Conservation (phyloP, 23 tunicate genomes). For the Corella eumyota region DNA sequence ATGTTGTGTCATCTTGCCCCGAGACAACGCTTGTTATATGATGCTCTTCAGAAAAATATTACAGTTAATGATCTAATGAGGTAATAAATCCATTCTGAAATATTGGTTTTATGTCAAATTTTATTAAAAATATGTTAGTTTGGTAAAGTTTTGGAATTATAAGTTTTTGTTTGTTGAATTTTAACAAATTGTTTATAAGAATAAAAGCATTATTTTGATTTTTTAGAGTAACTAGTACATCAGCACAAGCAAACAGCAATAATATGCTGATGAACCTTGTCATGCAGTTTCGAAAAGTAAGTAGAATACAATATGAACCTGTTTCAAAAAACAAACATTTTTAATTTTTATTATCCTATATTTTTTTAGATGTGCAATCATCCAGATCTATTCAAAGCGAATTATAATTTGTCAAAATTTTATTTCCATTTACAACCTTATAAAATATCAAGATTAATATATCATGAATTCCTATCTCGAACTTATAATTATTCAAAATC, state of each 20-base stretch:
- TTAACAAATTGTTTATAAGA: too few species aligned
- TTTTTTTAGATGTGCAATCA: constrained; percentile 38
- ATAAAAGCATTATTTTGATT: too few species aligned
- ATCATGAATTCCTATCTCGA: constrained; percentile 9
- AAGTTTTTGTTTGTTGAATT: too few species aligned
- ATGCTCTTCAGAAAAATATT: constrained; percentile 49
- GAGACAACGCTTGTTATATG: constrained; percentile 43
- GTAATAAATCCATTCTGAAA: background rate
- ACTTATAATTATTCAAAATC: background rate
- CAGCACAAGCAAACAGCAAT: constrained; percentile 8
- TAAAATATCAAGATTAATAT: constrained; percentile 12
- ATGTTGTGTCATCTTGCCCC: constrained; percentile 64
- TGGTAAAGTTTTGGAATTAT: too few species aligned
- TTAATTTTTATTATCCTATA: background rate
- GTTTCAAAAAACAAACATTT: constrained; percentile 9
- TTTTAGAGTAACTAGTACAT: too few species aligned
- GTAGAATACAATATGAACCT: too few species aligned
- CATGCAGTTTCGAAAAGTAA: constrained; percentile 86
- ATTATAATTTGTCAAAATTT: constrained; percentile 15
- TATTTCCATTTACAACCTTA: background rate
- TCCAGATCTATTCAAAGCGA: constrained; percentile 31
- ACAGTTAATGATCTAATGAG: constrained; percentile 30
- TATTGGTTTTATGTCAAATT: background rate
- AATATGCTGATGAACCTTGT: constrained; percentile 65
- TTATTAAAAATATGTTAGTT: background rate